phyloP scores from a whole-genome alignment of 2,797 vertebrate species.

The Chromobotia macracanthus region DNA sequence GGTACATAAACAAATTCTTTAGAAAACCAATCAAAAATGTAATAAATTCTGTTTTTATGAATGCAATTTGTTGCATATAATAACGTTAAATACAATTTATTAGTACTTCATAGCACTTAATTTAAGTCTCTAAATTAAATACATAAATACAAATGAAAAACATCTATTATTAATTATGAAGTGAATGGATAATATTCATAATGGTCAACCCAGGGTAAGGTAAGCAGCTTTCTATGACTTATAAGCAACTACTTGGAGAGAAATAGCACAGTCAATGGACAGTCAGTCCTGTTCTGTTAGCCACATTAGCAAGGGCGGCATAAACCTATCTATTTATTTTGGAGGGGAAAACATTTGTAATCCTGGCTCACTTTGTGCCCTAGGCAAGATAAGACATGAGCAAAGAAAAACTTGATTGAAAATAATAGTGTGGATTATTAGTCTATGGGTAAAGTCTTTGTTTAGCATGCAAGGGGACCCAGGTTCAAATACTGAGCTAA shows the following conservation, averaged over 20 bases:
- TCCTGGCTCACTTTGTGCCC: background rate
- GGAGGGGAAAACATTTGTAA: background rate
- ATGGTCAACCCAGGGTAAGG: constrained; percentile 20
- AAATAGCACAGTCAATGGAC: constrained; percentile 38
- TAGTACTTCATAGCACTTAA: constrained; percentile 35
- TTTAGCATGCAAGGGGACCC: no score
- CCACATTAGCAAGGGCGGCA: constrained; percentile 29
- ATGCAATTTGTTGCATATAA: no score
- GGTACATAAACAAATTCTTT: no score
- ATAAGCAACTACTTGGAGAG: constrained; percentile 42
- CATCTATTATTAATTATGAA: no score
- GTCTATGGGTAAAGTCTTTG: background rate
- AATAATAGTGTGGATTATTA: background rate
- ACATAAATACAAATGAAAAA: no score
- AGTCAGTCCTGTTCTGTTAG: constrained; percentile 30
- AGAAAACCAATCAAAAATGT: no score
- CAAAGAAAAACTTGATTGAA: background rate
- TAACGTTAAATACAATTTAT: background rate
- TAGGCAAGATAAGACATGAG: background rate
- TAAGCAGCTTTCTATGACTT: constrained; percentile 51
- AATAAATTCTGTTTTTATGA: no score
- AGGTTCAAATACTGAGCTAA: no score
- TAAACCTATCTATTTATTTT: no score
- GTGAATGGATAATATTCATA: no score
- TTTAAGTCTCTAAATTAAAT: constrained; percentile 16